Base-by-base conservation (phyloP, 2,797 vertebrate species). In the Scomberomorus guttatus region DNA sequence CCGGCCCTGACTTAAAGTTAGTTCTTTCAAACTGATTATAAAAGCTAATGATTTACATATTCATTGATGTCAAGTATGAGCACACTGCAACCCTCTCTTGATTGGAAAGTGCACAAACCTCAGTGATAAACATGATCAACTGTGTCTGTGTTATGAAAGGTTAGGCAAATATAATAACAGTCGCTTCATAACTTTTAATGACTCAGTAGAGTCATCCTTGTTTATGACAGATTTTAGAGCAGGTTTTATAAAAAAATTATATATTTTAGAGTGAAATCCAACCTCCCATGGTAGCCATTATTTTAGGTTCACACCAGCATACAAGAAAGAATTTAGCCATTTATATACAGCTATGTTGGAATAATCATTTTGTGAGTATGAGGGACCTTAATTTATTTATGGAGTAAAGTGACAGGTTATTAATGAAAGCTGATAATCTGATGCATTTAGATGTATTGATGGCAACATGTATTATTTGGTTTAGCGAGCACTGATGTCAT, bases 11-110 rank as follows among this genome's bases (percentile, higher is more conserved):
- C 77, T 73, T 65, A 18, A 44, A 32, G 32, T 74, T 57, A 8
- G 25, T 69, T 79, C 79, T 70, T 74, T 75, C 27, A 64, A 67
- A 68, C 46, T 84, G 82, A 85, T 87, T 71, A 72, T 68, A 37
- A 79, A 71, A 68, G 57, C 37, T 1, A 46, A 52, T 13, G 12
- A 83, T 91, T 86, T 85, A 52, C 85, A 90, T 89, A 89, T 85
- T 83, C 83, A 90, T 84, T 12, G 61, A 17, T 56, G 67, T 66
- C 25, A 29, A 62, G 68, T 74, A 51, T 51, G 65, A 75, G 46
- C 65, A 55, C 64, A 42, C 22, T 54, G 25, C 44, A 69, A 14
- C 46, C 6, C 57, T 62, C 72, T 25, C 6, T 20, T 5, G 27
- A 72, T 32, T 44, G 70, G 75, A 77, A 51, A 25, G 25, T 77